Base-by-base conservation (phyloP, 1,140 invertebrate species). In the Gryllus bimaculatus region DNA sequence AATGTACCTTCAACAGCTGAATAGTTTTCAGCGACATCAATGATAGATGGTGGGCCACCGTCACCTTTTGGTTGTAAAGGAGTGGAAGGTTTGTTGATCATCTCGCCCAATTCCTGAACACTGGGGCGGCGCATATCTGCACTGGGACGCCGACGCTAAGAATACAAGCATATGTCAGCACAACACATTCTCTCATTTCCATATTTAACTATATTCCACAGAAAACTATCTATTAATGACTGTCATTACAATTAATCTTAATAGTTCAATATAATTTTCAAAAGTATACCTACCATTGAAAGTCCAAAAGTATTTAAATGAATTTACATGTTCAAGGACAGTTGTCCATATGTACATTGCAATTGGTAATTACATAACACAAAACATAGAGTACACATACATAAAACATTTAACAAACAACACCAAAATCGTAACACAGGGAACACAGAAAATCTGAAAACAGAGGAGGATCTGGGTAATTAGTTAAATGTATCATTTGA, bases 1-100 rank as follows among this genome's bases (percentile, higher is more conserved):
- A 18, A 76, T 39, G 15, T 84, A 96, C 95, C 95, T 93, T 98
- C 96, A 86, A 96, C 93, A 75, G 94, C 95, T 26, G 93, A 93
- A 86, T 96, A 96, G 82, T 92, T 96, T 85, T 96, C 95, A 86
- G 95, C 92, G 8, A 95, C 92, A 85, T 96, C 94, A 78, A 96
- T 92, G 85, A 97, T 97, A 78, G 90, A 89, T 47, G 96, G 95
- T 81, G 95, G 92, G 81, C 95, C 94, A 81, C 90, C 90, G 83
- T 90, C 87, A 79, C 95, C 95, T 77, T 91, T 86, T 83, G 93
- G 88, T 84, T 91, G 91, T 54, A 97, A 86, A 47, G 96, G 95
- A 79, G 94, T 94, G n/a, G 94, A 96, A 76, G 95, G 93, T 85
- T 96, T 94, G 85, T 97, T 95, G 84, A 96, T 94, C 49, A 83